phyloP scores from a whole-genome alignment of 2,797 vertebrate genomes.

The Merluccius polli region DNA sequence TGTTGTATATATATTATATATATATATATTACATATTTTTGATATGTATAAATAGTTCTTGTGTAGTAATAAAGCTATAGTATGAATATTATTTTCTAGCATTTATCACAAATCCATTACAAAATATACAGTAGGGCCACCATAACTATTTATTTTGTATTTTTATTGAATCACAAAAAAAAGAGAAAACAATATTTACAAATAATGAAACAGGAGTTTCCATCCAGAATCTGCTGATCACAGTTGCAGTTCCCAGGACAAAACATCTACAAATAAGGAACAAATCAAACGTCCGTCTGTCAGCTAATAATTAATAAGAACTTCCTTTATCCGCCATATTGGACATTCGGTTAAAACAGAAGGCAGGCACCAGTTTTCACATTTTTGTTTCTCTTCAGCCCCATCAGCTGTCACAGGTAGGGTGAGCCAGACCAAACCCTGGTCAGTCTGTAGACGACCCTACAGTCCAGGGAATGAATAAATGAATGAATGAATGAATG shows the following conservation, averaged over 20 bases:
- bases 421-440: not conserved
- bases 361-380: not conserved
- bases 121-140: not conserved
- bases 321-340: not conserved
- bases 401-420: not conserved
- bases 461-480: not conserved
- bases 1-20: too few relatives aligned
- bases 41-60: too few relatives aligned
- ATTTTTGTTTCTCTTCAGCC: not conserved
- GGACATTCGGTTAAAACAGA: not conserved
- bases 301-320: not conserved
- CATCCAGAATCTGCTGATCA: not conserved
- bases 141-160: not conserved
- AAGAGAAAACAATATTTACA: conserved; percentile 15
- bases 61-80: not conserved
- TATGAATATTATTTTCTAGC: not conserved
- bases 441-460: not conserved
- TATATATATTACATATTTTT: not conserved
- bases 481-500: too few relatives aligned
- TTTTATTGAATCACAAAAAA: conserved; percentile 21
- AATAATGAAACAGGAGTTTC: not conserved
- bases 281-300: not conserved
- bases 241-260: not conserved
- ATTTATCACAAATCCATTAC: not conserved
- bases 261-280: not conserved